These are phyloP conservation scores for Yasuhikotakia modesta DNA, from an alignment of 2,797 vertebrate genomes.

Conservation along the genomic window DNA sequence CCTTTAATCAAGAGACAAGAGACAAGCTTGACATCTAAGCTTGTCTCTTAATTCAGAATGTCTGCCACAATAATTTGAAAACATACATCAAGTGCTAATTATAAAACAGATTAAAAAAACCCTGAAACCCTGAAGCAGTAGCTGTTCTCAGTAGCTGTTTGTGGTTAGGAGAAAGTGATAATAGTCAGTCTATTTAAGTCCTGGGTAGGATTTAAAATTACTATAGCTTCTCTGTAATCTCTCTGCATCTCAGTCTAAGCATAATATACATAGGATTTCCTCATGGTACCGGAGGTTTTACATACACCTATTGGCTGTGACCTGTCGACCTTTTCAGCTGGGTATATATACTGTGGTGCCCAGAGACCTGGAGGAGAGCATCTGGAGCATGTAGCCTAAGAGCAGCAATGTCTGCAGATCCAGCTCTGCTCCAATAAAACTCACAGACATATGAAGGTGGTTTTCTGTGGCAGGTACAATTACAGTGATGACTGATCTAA, in stretches of 20 bases:
- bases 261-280: not conserved
- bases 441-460: constrained; percentile 90
- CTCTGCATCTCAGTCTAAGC: constrained; percentile 9
- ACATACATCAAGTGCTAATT: not conserved
- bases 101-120: not conserved
- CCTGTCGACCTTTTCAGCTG: not conserved
- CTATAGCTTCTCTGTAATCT: constrained; percentile 9
- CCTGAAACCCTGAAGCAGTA: not conserved
- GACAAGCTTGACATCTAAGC: too few relatives aligned
- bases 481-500: constrained; percentile 2
- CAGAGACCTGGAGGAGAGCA: constrained; percentile 76
- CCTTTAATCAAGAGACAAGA: not conserved
- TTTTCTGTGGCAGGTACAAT: constrained; percentile 88
- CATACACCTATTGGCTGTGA: not conserved
- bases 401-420: constrained; percentile 82
- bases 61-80: not conserved
- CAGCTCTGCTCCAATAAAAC: constrained; percentile 80
- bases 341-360: constrained; percentile 12
- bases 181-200: constrained; percentile 55
- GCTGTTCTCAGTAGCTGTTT: constrained; percentile 20
- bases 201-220: constrained; percentile 63
- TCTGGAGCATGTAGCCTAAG: constrained; percentile 75
- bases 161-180: constrained; percentile 11
- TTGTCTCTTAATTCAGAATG: not conserved
- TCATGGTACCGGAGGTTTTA: not conserved